A percentile compares a stretch with the other conserved stretches of the same genome.
phyloP scores from a whole-genome alignment of 2,888 invertebrate genomes.

The Idaea aversata region DNA sequence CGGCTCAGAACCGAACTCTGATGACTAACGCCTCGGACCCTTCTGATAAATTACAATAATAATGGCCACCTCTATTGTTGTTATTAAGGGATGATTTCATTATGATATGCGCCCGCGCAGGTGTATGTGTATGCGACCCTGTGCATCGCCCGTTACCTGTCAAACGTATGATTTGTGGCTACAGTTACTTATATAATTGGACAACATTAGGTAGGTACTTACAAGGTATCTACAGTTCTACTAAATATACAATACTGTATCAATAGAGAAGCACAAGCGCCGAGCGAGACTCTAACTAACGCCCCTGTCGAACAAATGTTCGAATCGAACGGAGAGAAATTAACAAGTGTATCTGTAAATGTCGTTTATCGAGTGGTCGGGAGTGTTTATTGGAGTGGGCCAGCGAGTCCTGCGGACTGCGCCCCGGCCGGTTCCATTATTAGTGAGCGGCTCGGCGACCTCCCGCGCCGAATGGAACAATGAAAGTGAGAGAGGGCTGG shows the following conservation, averaged over 20 bases:
- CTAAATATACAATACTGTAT: conserved; percentile 5
- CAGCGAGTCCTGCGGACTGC: conserved; percentile 58
- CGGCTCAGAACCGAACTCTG: conserved; percentile 47
- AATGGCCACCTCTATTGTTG: conserved; percentile 63
- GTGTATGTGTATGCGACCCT: conserved; percentile 32
- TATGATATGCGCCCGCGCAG: conserved; percentile 56
- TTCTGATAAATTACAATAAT: conserved; percentile 70
- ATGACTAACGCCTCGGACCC: conserved; percentile 55
- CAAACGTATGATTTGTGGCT: conserved; percentile 45
- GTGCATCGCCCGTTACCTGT: conserved; percentile 48
- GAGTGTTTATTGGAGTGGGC: conserved; percentile 67
- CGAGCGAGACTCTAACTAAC: conserved; percentile 13
- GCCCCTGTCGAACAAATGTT: conserved; percentile 10
- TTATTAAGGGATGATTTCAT: conserved; percentile 74
- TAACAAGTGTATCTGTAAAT: conserved; percentile 63
- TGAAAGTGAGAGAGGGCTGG: conserved; percentile 79
- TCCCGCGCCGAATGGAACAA: conserved; percentile 77
- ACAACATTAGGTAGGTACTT: conserved; percentile 14
- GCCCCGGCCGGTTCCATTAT: conserved; percentile 67
- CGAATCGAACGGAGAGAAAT: conserved; percentile 28
- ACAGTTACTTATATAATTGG: conserved; percentile 18
- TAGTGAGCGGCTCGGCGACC: conserved; percentile 66
- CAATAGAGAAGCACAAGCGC: conserved; percentile 8
- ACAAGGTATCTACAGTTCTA: neutral
- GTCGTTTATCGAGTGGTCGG: conserved; percentile 63